Base-by-base conservation (phyloP, 2,113 vertebrate species). In the Poeciliopsis prolifica region DNA sequence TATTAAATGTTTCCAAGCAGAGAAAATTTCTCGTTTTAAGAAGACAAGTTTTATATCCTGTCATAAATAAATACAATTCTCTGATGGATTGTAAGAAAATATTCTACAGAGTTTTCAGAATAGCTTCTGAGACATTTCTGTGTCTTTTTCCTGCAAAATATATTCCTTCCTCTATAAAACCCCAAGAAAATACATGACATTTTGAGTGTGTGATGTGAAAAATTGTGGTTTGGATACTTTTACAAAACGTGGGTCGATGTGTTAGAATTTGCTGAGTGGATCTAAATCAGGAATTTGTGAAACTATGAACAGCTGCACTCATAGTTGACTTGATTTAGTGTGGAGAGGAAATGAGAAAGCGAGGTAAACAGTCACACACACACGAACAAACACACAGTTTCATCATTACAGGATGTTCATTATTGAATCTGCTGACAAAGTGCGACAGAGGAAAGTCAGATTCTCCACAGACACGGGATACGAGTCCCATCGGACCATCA, bases 401-500 rank as follows among this genome's bases (percentile, higher is more conserved):
- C 37, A 13, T 33, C 26, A 17, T 44, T 68, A 48, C 68, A 63
- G 33, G 72, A 17, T 17, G 54, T 42, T 76, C 60, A 17, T 33
- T 28, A 37, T 33, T 60, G 64, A 79, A 70, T 62, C 66, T 72
- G 75, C 58, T 88, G 84, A 85, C 81, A 72, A 82, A 64, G 60
- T 40, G 64, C 68, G 70, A 28, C n/a, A 40, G 75, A 85, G 48
- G 10, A 33, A 68, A 78, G 28, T 60, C 79, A 90, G 83, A 83
- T 70, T 77, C 75, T 74, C 65, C 67, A 86, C 83, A 66, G 66
- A 14, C 35, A 86, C 73, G 82, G 85, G 88, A 90, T 88, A 86
- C 85, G 80, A 79, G 78, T 64, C 72, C 87, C 86, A 89, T 90
- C 88, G 84, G 87, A 92, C 87, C 90, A 90, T 87, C 88, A 89